Base-by-base conservation (phyloP, 1,140 invertebrate genomes). In the Choristoneura fumiferana region DNA sequence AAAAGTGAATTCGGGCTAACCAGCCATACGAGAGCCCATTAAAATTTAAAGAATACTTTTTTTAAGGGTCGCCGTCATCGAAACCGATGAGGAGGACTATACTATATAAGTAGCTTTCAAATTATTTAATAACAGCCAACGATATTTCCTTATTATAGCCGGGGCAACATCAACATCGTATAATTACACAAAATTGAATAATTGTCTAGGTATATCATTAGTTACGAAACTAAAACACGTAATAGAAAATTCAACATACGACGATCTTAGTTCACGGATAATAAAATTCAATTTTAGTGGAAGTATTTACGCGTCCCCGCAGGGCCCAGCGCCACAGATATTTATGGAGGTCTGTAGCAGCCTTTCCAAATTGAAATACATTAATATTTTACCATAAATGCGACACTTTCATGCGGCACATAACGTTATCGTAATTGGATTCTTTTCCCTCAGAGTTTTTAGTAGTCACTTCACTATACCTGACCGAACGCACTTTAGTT, bases 331-430 rank as follows among this genome's bases (percentile, higher is more conserved):
- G 75, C 76, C 67, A 66, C 73, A 72, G 76, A 82, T 87, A 88
- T 88, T 88, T 88, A 88, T 88, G 77, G 79, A 81, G 83, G 84
- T 86, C 76, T 84, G 73, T 82, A 85, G 69, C 78, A 78, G 74
- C 77, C 71, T 74, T 74, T 71, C 83, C 81, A 86, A 88, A 88
- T 88, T 88, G 84, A 88, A 88, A 88, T 85, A 86, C 83, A 88
- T 88, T 88, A 84, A 88, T 88, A 88, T 86, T 84, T 88, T 82
- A 88, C 81, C 83, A 88, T 84, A 88, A 86, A 86, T 73, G 83
- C 82, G 84, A 88, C 84, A 86, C 81, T 88, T 88, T 86, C 83
- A 84, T 84, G 78, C 79, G 80, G 70, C 72, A 86, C 80, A 84
- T 82, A 85, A 81, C 85, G 78, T 81, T 88, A 84, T 84, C 85